phyloP scores from a whole-genome alignment of 2,888 invertebrate genomes.

The Cyclophora albipunctata region DNA sequence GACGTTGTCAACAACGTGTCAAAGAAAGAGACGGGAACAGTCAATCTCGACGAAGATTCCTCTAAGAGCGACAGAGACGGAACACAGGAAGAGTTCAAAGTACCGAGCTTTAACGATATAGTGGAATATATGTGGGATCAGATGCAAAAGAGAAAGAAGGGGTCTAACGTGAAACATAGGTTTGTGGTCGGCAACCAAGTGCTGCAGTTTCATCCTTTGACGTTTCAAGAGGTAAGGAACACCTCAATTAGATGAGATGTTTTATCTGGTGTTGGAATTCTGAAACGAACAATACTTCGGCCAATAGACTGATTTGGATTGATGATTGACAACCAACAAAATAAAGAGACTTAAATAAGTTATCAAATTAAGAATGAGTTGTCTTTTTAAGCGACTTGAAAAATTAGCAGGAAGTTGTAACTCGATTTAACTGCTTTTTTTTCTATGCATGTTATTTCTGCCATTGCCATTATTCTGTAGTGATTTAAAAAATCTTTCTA shows the following conservation, averaged over 20 bases:
- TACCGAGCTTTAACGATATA: slow-evolving; percentile 84
- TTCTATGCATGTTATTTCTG: no score
- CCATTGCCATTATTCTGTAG: no score
- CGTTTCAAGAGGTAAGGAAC: slow-evolving; percentile 81
- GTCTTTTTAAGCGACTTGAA: no score
- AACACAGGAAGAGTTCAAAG: slow-evolving; percentile 47
- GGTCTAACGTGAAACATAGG: slow-evolving; percentile 72
- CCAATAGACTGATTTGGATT: no score
- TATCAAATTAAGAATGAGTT: no score
- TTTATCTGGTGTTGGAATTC: not conserved
- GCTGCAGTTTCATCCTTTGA: slow-evolving; percentile 81
- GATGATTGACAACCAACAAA: no score
- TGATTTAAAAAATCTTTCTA: no score
- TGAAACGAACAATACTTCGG: not conserved
- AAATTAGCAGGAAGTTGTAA: no score
- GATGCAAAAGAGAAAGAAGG: slow-evolving; percentile 76
- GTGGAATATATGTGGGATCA: slow-evolving; percentile 82
- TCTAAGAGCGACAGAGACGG: slow-evolving; percentile 58
- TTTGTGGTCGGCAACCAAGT: slow-evolving; percentile 79
- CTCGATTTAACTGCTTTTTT: no score
- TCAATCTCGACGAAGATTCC: slow-evolving; percentile 46
- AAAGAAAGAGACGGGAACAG: slow-evolving; percentile 49
- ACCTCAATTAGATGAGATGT: not conserved
- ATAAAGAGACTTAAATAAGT: no score
- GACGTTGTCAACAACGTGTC: slow-evolving; percentile 65